Evolutionary conservation across 2,888 invertebrate species (phyloP), one percentile per base, ranked within the genome.

Genomic region (Nineta flava): DNA sequence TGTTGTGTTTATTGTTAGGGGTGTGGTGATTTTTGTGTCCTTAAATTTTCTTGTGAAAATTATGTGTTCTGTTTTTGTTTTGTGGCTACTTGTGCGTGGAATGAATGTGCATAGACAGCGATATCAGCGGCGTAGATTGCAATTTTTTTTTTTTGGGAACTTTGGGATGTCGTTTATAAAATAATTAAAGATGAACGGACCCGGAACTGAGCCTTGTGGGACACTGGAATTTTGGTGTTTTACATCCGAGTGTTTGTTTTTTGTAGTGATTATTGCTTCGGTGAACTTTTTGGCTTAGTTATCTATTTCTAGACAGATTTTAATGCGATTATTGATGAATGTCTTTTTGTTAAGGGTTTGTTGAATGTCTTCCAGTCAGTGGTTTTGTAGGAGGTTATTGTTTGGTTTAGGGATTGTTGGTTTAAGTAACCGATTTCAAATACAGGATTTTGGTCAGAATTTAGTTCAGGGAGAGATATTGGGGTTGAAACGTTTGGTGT

Each of bases 81-180:
- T 5, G 50, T 53, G n/a, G 45, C 45, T 13, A 45, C 45, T 5
- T 13, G 10, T 45, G 45, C 45, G 5, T 21, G 9, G 5, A 45
- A 45, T 2, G 45, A 45, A 5, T 45, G 45, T 16, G 46, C 31
- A 16, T 46, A 46, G 6, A 55, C 57, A 9, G 56, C 57, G 12
- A 55, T 55, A 47, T 57, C 58, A 47, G 56, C 57, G 1, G 57
- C 55, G 42, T 52, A 57, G 1, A 55, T 21, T 1, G 56, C 55
- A 13, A 51, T n/a, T 17, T 54, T 46, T 12, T n/a, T 54, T 53
- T 9, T 53, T 13, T 13, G 16, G 4, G 9, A 13, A 38, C 26
- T 46, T 49, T 26, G 55, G 57, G 9, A 57, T 50, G 47, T 57
- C 54, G 32, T 56, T 53, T 1, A 53, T 53, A 35, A 43, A 58